These are phyloP conservation scores for Lamellibrachia satsuma DNA, from an alignment of 2,888 invertebrate species.

Conservation along the genomic window DNA sequence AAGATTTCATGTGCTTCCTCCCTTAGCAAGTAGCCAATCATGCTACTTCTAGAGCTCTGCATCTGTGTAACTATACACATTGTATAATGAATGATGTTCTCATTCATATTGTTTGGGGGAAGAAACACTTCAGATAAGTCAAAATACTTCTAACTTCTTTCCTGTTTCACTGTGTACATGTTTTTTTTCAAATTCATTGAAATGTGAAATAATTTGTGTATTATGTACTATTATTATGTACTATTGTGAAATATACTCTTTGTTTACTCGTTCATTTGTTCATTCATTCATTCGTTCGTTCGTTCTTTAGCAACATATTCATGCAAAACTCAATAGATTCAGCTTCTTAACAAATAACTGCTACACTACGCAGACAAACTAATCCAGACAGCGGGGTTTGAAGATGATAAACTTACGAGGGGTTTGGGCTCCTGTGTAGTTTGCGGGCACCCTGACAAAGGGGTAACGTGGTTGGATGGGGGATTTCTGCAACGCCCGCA, in stretches of 20 bases:
- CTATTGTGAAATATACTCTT: too few relatives aligned
- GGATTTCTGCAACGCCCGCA: conserved; percentile 51
- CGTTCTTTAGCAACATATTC: not conserved
- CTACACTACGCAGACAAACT: too few relatives aligned
- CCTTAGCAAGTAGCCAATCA: not conserved
- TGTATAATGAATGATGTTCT: too few relatives aligned
- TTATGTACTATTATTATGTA: too few relatives aligned
- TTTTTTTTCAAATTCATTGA: too few relatives aligned
- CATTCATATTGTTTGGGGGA: too few relatives aligned
- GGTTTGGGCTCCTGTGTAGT: not conserved
- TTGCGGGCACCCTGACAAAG: conserved; percentile 18
- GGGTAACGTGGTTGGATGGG: not conserved
- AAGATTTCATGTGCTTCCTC: not conserved
- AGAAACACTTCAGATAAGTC: too few relatives aligned
- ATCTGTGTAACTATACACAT: not conserved
- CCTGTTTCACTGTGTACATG: too few relatives aligned
- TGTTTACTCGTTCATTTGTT: too few relatives aligned
- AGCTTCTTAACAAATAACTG: not conserved
- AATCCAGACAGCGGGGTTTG: not conserved
- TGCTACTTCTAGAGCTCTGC: not conserved
- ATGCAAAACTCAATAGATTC: not conserved
- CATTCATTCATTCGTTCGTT: too few relatives aligned
- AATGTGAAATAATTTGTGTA: too few relatives aligned
- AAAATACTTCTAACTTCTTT: too few relatives aligned
- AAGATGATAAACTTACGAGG: not conserved